Evolutionary conservation across 1,140 invertebrate species (phyloP).

Genomic region (Ptiloglossa arizonensis): DNA sequence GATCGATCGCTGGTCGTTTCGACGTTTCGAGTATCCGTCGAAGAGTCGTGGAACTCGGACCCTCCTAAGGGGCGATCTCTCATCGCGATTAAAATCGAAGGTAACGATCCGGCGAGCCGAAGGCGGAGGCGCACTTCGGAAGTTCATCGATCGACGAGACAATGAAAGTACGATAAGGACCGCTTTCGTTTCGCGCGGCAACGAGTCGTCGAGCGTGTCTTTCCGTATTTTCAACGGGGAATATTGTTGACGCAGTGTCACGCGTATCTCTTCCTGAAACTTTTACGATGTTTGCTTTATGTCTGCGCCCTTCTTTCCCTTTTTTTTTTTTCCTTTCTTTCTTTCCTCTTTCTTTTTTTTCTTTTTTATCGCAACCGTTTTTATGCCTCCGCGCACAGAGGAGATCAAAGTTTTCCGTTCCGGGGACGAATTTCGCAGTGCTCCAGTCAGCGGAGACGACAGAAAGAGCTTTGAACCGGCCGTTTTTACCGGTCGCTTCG

Average conservation of each 20-base stretch:
- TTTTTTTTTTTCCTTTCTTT: no score
- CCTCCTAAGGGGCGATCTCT: no score
- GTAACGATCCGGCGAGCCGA: neutral
- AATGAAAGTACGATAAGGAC: neutral
- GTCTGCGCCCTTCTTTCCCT: neutral
- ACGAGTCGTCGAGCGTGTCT: neutral
- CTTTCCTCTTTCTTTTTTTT: no score
- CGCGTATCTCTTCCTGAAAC: conserved; percentile 6
- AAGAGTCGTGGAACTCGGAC: no score
- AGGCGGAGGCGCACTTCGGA: neutral
- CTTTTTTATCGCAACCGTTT: conserved; percentile 40
- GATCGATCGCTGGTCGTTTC: no score
- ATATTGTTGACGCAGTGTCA: conserved; percentile 11
- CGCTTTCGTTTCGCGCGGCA: neutral
- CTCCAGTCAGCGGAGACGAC: conserved; percentile 32
- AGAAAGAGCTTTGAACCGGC: conserved; percentile 34
- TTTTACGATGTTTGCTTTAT: conserved; percentile 52
- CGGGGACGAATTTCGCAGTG: conserved; percentile 37
- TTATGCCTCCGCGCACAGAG: conserved; percentile 27
- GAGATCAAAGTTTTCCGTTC: conserved; percentile 48
- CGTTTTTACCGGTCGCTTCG: conserved; percentile 24
- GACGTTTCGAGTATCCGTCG: no score
- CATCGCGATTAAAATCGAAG: neutral
- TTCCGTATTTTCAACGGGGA: neutral
- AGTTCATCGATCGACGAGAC: neutral